phyloP scores from a whole-genome alignment of 2,797 vertebrate genomes.

The Pseudotriccus pelzelni region DNA sequence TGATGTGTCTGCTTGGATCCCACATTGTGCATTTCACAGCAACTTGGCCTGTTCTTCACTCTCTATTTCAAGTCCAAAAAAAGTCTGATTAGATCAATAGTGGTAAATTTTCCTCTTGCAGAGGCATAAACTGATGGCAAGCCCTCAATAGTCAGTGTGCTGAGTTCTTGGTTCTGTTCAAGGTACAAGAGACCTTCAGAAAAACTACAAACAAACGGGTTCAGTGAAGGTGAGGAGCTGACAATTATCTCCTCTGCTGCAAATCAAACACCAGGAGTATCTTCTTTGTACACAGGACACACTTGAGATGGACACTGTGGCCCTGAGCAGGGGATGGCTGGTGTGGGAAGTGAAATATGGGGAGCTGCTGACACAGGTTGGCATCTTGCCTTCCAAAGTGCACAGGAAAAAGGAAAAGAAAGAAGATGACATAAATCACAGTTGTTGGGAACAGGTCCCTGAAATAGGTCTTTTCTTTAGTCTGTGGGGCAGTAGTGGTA shows the following conservation, averaged over 20 bases:
- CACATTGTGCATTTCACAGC: not conserved
- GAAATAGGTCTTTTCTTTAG: not conserved
- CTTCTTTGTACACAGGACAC: not conserved
- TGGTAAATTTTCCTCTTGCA: not conserved
- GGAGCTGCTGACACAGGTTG: not conserved
- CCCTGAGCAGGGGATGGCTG: not conserved
- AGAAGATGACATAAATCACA: not conserved
- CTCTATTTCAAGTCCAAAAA: not conserved
- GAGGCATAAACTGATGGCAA: not conserved
- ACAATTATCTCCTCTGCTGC: not conserved
- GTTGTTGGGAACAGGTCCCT: not conserved
- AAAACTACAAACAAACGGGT: not conserved
- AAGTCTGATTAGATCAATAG: not conserved
- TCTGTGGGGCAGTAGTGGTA: not conserved
- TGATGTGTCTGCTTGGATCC: not conserved
- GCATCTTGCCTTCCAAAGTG: not conserved
- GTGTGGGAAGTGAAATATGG: not conserved
- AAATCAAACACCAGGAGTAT: not conserved
- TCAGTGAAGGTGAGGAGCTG: not conserved
- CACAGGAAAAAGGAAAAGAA: not conserved
- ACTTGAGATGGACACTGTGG: not conserved
- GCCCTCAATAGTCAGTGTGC: fast-evolving
- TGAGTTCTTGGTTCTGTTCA: not conserved
- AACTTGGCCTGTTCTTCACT: not conserved
- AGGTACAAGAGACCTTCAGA: not conserved